phyloP scores from a whole-genome alignment of 2,797 vertebrate species.

The Fringilla coelebs region DNA sequence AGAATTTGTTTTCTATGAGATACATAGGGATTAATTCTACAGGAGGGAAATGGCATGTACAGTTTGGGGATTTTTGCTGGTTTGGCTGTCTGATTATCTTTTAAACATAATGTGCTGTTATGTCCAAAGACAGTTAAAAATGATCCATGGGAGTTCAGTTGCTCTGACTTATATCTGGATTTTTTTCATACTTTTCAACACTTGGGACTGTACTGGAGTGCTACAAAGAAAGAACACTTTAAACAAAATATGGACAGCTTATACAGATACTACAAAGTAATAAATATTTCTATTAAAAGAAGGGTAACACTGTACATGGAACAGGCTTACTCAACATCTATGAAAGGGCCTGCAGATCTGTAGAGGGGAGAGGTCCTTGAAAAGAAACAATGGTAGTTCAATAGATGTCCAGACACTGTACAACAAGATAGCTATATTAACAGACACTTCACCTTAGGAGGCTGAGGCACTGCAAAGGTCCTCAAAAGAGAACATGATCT shows the following conservation, averaged over 20 bases:
- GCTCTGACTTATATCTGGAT: not conserved
- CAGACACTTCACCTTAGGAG: not conserved
- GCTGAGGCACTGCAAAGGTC: not conserved
- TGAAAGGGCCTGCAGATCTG: not conserved
- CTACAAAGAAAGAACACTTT: not conserved
- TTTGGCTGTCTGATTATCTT: not conserved
- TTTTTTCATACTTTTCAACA: not conserved
- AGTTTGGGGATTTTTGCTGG: not conserved
- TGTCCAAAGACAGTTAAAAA: not conserved
- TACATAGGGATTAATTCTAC: not conserved
- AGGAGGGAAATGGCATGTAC: not conserved
- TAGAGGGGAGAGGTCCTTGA: not conserved
- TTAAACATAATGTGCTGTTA: not conserved
- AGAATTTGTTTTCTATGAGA: not conserved
- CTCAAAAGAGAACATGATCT: not conserved
- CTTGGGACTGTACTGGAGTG: not conserved
- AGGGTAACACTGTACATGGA: not conserved
- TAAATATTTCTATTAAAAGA: not conserved
- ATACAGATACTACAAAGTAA: not conserved
- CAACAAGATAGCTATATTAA: not conserved
- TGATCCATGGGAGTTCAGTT: not conserved
- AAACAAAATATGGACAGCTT: not conserved
- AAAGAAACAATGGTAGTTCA: not conserved
- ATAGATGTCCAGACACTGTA: not conserved
- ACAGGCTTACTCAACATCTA: not conserved